Conservation (phyloP, 2,797 vertebrate species). For the Sibirionetta formosa region DNA sequence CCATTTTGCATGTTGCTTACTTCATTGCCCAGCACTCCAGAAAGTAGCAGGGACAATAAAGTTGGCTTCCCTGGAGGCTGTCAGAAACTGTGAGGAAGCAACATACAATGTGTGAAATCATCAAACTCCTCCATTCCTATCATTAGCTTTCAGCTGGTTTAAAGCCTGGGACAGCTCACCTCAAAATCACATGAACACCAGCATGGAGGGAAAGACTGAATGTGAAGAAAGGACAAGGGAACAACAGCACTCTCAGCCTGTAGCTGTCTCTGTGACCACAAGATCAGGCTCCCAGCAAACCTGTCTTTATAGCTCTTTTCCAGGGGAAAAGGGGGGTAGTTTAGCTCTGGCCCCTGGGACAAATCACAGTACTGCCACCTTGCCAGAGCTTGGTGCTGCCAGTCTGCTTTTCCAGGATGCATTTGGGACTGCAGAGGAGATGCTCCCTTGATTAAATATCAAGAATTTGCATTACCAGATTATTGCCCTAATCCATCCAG, state of each 20-base stretch:
- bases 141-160: not conserved
- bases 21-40: not conserved
- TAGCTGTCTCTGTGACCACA: not conserved
- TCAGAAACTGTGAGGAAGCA: not conserved
- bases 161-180: not conserved
- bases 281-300: not conserved
- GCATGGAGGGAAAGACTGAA: not conserved
- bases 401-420: constrained; percentile 40
- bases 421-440: constrained; percentile 34
- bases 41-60: not conserved
- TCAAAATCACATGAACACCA: not conserved
- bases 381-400: not conserved
- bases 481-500: not conserved
- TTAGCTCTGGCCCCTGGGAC: not conserved
- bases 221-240: not conserved
- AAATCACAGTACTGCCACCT: not conserved
- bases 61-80: not conserved
- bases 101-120: not conserved
- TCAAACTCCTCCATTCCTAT: not conserved
- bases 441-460: constrained; percentile 48
- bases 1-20: rapidly evolving
- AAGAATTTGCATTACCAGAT: constrained; percentile 52
- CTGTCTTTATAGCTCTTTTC: constrained; percentile 25
- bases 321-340: not conserved
- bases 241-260: not conserved